Percentiles rank a stretch among this genome's conserved stretches.
These are phyloP conservation scores for Chunga burmeisteri DNA, from an alignment of 2,113 vertebrate species.

Conservation along the genomic window DNA sequence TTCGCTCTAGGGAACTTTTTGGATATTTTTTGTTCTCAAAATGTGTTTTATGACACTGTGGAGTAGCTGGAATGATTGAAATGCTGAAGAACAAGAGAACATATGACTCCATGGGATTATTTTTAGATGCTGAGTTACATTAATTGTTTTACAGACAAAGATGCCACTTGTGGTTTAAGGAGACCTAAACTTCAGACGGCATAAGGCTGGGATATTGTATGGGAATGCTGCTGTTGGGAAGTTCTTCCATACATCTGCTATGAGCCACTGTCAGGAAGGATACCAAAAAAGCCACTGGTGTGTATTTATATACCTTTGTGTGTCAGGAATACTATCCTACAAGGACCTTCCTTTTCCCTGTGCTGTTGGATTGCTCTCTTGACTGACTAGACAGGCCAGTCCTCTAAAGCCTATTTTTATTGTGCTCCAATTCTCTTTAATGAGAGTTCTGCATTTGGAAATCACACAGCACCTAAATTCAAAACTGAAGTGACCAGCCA, in stretches of 20 bases:
- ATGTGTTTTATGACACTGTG: neutral
- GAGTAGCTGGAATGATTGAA: conserved; percentile 31
- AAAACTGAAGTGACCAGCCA: neutral
- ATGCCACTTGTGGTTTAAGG: neutral
- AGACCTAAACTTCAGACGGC: neutral
- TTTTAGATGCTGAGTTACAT: conserved; percentile 16
- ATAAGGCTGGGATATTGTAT: neutral
- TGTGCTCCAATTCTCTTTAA: neutral
- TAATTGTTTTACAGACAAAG: conserved; percentile 10
- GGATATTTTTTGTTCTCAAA: neutral
- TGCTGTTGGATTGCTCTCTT: neutral
- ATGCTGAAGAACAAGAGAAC: neutral
- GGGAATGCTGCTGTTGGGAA: neutral
- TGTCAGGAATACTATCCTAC: neutral
- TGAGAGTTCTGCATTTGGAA: neutral
- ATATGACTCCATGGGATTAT: neutral
- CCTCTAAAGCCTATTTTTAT: neutral
- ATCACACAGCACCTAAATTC: neutral
- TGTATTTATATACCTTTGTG: neutral
- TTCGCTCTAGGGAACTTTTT: neutral
- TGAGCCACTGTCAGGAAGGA: neutral
- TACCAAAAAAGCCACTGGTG: neutral
- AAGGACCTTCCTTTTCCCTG: neutral
- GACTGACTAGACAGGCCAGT: neutral
- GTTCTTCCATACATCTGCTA: neutral